Evolutionary conservation across 2,113 vertebrate species (phyloP), one percentile per base, ranked within the genome.

Genomic region (Epinephelus cyanopodus): DNA sequence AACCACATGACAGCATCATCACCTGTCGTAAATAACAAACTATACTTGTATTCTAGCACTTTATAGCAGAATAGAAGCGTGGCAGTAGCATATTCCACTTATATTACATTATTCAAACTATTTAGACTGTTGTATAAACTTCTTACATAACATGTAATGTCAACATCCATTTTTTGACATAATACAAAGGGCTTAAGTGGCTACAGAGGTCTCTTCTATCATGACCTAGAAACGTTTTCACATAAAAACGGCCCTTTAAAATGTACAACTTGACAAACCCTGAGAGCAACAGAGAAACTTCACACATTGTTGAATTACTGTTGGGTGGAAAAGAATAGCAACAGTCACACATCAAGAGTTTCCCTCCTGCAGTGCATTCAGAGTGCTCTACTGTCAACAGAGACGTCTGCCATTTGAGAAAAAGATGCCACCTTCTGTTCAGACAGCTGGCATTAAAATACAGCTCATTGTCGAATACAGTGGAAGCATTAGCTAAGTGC

Each of bases 341-440:
- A 14, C n/a, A 13, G 18, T 47, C 66, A 14, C 3, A 23, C 19
- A 6, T 15, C 23, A 19, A 2, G 7, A 42, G 47, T 27, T 17
- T 47, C 42, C 39, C 65, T 0, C 69, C 77, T 21, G 74, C 69
- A 21, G 77, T 15, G 81, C 29, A 3, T 50, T 58, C 11, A 25
- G 25, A 50, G 66, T 50, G 47, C 66, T 83, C 39, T 1, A 4
- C 7, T 75, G 58, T 57, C 54, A 70, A 63, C 8, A 1, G 47
- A 64, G 58, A 80, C 19, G n/a, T 53, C 56, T 60, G 56, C 27
- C 47, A 15, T 56, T 53, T 73, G 27, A 69, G 64, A 27, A 64
- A 62, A 72, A 78, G 37, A 84, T 60, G 79, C 48, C 67, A 23
- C 82, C 84, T 73, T 77, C 81, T 89, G 74, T 76, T 83, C 5